phyloP scores from a whole-genome alignment of 2,113 vertebrate species.

The Tauraco erythrolophus region DNA sequence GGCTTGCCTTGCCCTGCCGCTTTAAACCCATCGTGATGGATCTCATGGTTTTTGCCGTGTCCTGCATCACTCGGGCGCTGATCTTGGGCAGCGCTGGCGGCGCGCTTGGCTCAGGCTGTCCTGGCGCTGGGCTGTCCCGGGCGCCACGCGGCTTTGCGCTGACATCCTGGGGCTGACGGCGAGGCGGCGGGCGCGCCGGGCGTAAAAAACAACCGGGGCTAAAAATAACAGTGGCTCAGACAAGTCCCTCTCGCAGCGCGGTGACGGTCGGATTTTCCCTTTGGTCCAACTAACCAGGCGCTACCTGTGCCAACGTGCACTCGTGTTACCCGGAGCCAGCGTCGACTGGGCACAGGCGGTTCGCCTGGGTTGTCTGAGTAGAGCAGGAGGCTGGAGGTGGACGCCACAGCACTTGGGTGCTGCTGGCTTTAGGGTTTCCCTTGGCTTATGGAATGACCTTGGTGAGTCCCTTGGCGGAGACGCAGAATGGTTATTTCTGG shows the following conservation, averaged over 20 bases:
- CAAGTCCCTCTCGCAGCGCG: background rate
- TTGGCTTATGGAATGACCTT: background rate
- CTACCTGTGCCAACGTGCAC: background rate
- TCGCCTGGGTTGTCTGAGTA: background rate
- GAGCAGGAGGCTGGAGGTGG: background rate
- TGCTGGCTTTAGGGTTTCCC: background rate
- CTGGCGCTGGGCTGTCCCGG: background rate
- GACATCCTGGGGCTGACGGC: background rate
- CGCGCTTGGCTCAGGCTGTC: background rate
- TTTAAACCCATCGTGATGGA: accelerated
- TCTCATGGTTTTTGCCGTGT: background rate
- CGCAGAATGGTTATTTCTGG: background rate
- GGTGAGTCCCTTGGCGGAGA: background rate
- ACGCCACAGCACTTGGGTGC: background rate
- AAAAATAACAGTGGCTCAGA: background rate
- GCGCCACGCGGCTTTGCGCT: background rate
- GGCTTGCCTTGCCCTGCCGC: background rate
- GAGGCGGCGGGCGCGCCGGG: background rate
- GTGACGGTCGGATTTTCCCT: background rate
- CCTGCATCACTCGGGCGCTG: background rate
- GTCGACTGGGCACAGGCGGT: accelerated
- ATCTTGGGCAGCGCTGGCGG: background rate
- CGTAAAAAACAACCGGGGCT: background rate
- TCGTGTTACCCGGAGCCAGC: background rate
- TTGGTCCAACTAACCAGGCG: background rate